These are phyloP conservation scores for Peromyscus nudipes DNA, from an alignment of 2,797 vertebrate genomes.

Conservation along the genomic window DNA sequence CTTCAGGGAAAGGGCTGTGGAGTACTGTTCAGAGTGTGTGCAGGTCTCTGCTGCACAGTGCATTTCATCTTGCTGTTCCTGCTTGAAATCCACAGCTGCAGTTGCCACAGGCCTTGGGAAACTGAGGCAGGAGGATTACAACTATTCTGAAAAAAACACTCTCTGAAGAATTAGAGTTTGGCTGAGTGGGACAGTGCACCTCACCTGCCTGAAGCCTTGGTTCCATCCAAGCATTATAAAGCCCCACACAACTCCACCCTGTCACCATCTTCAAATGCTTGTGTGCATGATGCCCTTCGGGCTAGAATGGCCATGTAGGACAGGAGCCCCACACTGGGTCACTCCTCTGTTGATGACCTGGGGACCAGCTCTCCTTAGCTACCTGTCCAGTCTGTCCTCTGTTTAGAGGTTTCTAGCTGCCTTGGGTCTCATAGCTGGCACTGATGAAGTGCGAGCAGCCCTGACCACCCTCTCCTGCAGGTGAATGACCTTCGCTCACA, in stretches of 20 bases:
- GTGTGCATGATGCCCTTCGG: too few relatives aligned
- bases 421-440: not conserved
- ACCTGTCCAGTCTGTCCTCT: not conserved
- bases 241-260: not conserved
- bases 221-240: not conserved
- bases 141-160: not conserved
- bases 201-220: not conserved
- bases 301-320: not conserved
- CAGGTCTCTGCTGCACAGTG: not conserved
- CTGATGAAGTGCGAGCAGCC: not conserved
- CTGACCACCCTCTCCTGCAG: slow-evolving; percentile 83
- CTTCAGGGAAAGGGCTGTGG: too few relatives aligned
- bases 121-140: not conserved
- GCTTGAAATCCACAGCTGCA: not conserved
- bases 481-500: slow-evolving; percentile 96
- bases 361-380: not conserved
- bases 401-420: not conserved
- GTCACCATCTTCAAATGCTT: not conserved
- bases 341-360: not conserved
- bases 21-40: not conserved
- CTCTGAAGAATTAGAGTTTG: not conserved
- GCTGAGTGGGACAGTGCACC: not conserved
- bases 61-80: not conserved
- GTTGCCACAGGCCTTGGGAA: not conserved
- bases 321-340: not conserved